Conservation (phyloP, 2,113 vertebrate genomes). For the Coryphaenoides rupestris region DNA sequence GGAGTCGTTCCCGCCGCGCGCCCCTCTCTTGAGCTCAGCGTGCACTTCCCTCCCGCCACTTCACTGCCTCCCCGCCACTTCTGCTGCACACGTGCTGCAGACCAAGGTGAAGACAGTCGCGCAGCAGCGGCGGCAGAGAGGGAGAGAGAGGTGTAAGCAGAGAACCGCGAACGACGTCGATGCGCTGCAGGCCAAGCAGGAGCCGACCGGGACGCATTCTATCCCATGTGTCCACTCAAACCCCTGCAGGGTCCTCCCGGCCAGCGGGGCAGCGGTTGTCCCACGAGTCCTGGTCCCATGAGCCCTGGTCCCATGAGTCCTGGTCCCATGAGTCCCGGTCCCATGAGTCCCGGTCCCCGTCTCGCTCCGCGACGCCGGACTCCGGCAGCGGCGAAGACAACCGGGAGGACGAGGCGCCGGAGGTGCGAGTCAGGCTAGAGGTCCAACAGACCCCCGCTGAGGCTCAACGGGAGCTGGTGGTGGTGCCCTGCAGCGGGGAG, state of each 20-base stretch:
- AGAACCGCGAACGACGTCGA: conserved; percentile 35
- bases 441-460: conserved; percentile 74
- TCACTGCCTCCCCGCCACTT: conserved; percentile 42
- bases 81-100: conserved; percentile 73
- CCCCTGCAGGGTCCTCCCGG: conserved; percentile 40
- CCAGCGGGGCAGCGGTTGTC: conserved; percentile 30
- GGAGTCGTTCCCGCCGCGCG: conserved; percentile 16
- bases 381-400: conserved; percentile 41
- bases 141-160: conserved; percentile 38
- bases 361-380: conserved; percentile 26
- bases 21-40: conserved; percentile 17
- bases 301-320: no score
- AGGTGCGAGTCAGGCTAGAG: conserved; percentile 62
- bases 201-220: conserved; percentile 14
- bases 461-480: conserved; percentile 27
- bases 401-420: conserved; percentile 60
- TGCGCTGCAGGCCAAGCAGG: neutral
- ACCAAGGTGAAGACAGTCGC: conserved; percentile 83
- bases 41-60: neutral
- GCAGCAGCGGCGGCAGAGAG: conserved; percentile 67
- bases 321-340: no score
- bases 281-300: no score
- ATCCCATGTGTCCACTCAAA: conserved; percentile 37
- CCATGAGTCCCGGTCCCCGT: conserved; percentile 8
- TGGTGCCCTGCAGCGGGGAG: neutral